Base-by-base conservation (phyloP, 2,113 vertebrate species). In the Mesembrinibis cayennensis region DNA sequence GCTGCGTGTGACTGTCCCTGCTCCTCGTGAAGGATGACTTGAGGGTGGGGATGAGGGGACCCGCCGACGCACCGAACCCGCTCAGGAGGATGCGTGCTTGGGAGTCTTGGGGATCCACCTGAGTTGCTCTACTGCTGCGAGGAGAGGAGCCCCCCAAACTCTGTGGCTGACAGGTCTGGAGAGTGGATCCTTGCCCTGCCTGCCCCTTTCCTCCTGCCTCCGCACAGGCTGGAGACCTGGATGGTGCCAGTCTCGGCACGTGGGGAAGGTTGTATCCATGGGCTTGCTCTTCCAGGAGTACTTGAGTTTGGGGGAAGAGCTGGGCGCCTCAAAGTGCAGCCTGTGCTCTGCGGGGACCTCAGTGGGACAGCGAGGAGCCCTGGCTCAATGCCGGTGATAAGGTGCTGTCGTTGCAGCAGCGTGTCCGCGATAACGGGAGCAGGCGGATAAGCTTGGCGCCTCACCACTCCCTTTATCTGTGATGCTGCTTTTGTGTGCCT, bases 241-340 rank as follows among this genome's bases (percentile, higher is more conserved):
- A 26, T 45, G 19, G 42, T 58, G 62, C 47, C 0, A 0, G 0
- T 70, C 53, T 65, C 12, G 6, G n/a, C n/a, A 2, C 3, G 2
- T 17, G 15, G 29, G 29, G 42, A 59, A 63, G 16, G 27, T 27
- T 32, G 16, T 61, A 7, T 50, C 40, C 4, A 1, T 3, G 19
- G 38, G 42, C 49, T 78, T 72, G 3, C 56, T 72, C 16, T 85
- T 79, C 26, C 1, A 3, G 52, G 45, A 70, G 42, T 71, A 7
- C 32, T 53, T 22, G 42, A 9, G 10, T 61, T 89, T 91, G 4
- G 2, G 21, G 55, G 15, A 27, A 70, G 59, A 87, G 25, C 56
- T 5, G 2, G 18, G 55, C 70, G 20, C 29, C 63, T 86, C 44
- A 10, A 4, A 72, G 62, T 30, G 30, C 49, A 47, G 0, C 36